These are phyloP conservation scores for Ochropleura plecta DNA, from an alignment of 2,888 invertebrate species.

Conservation along the genomic window DNA sequence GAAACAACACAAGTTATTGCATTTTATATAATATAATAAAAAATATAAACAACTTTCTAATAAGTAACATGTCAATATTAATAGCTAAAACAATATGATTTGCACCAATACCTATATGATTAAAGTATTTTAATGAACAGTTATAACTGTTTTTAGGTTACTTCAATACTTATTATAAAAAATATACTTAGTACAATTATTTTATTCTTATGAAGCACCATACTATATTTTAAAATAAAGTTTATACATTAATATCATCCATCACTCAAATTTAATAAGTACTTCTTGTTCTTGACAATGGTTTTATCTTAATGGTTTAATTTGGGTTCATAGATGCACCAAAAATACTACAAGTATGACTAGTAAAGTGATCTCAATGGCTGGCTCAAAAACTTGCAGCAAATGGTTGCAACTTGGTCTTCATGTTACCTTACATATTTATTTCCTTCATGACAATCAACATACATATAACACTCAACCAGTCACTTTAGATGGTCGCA, in stretches of 20 bases:
- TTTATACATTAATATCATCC: slow-evolving; percentile 3
- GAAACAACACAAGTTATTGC: slow-evolving; percentile 25
- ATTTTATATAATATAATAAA: slow-evolving; percentile 36
- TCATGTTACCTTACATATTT: not conserved
- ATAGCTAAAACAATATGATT: slow-evolving; percentile 27
- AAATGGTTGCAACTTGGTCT: not conserved
- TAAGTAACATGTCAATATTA: slow-evolving; percentile 37
- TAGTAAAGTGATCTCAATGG: not conserved
- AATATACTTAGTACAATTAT: slow-evolving; percentile 1
- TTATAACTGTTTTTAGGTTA: slow-evolving; percentile 27
- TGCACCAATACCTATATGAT: slow-evolving; percentile 22
- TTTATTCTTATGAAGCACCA: slow-evolving; percentile 3
- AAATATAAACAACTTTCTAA: slow-evolving; percentile 29
- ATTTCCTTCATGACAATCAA: not conserved
- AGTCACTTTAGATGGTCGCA: not conserved
- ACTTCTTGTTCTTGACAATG: slow-evolving; percentile 1
- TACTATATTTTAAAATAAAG: not conserved
- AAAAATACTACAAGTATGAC: not conserved
- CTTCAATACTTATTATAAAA: not conserved
- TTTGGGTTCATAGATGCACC: not conserved
- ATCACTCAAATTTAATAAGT: slow-evolving; percentile 7
- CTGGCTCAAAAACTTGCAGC: not conserved
- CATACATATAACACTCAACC: not conserved
- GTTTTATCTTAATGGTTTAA: not conserved
- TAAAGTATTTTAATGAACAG: slow-evolving; percentile 31